These are phyloP conservation scores for Sturnus vulgaris DNA, from an alignment of 2,113 vertebrate species.

Conservation along the genomic window DNA sequence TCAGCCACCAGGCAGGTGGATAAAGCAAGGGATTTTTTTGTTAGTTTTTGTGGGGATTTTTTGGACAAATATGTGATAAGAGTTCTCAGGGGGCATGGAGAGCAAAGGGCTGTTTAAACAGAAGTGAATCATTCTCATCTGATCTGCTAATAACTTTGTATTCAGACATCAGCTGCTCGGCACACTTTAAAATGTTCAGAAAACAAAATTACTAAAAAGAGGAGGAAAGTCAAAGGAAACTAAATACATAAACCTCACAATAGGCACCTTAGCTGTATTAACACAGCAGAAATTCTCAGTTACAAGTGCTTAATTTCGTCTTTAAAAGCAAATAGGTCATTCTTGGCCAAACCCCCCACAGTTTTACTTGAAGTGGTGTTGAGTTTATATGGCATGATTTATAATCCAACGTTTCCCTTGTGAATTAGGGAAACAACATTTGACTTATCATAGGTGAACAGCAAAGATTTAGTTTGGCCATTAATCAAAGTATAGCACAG, in stretches of 20 bases:
- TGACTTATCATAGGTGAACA: slow-evolving; percentile 31
- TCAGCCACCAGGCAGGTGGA: slow-evolving; percentile 71
- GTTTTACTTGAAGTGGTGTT: slow-evolving; percentile 12
- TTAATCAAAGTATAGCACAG: slow-evolving; percentile 33
- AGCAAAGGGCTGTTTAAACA: slow-evolving; percentile 73
- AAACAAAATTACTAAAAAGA: not conserved
- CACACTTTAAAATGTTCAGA: slow-evolving; percentile 33
- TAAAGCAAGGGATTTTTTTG: slow-evolving; percentile 38
- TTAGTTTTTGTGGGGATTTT: slow-evolving; percentile 60
- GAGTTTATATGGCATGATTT: slow-evolving; percentile 50
- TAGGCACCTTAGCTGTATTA: not conserved
- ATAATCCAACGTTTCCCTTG: slow-evolving; percentile 5
- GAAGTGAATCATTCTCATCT: slow-evolving; percentile 63
- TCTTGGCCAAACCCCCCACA: not conserved
- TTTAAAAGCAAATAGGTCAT: slow-evolving; percentile 13
- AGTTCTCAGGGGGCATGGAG: slow-evolving; percentile 63
- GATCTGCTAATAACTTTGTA: slow-evolving; percentile 71
- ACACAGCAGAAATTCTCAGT: not conserved
- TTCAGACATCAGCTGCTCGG: slow-evolving; percentile 55
- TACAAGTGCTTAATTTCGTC: not conserved
- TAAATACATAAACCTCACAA: not conserved
- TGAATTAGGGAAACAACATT: slow-evolving; percentile 23
- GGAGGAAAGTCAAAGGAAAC: not conserved
- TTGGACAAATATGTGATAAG: slow-evolving; percentile 77
- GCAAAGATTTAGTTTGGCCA: slow-evolving; percentile 41